These are phyloP conservation scores for Diaprepes abbreviatus DNA, from an alignment of 2,888 invertebrate genomes.

Conservation along the genomic window DNA sequence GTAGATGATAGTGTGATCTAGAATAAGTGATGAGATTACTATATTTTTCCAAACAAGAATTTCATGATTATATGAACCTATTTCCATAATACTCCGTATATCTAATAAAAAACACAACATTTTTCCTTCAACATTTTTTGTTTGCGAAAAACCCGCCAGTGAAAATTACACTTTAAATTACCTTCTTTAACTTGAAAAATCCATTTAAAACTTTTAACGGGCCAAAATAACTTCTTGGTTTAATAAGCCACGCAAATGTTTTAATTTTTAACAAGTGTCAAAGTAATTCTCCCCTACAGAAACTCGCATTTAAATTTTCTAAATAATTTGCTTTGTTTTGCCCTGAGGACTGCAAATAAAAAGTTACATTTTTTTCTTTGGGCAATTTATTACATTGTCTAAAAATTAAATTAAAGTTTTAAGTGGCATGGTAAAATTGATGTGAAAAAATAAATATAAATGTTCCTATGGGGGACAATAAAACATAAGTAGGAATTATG, in stretches of 20 bases:
- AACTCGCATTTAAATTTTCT: conserved; percentile 27
- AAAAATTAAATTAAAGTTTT: conserved; percentile 21
- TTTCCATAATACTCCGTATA: too few relatives aligned
- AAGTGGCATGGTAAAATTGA: conserved; percentile 4
- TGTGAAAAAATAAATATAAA: conserved; percentile 1
- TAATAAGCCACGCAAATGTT: conserved; percentile 23
- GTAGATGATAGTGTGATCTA: too few relatives aligned
- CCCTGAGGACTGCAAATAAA: conserved; percentile 30
- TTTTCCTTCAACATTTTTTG: too few relatives aligned
- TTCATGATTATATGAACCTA: too few relatives aligned
- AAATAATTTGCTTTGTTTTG: conserved; percentile 24
- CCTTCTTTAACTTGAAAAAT: conserved; percentile 5
- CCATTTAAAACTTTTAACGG: conserved; percentile 26
- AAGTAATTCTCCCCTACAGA: conserved; percentile 19
- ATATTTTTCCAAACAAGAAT: too few relatives aligned
- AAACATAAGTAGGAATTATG: background rate
- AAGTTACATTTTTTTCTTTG: conserved; percentile 10
- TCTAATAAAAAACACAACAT: too few relatives aligned
- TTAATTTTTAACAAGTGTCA: conserved; percentile 37
- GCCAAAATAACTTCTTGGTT: conserved; percentile 6
- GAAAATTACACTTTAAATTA: background rate
- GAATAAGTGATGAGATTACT: too few relatives aligned
- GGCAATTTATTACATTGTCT: conserved; percentile 9
- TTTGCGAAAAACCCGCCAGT: background rate
- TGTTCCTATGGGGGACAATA: background rate